These are phyloP conservation scores for Clytia hemisphaerica DNA, from an alignment of 30 jellyfish, hydroid and myxozoan genomes.

Conservation along the genomic window DNA sequence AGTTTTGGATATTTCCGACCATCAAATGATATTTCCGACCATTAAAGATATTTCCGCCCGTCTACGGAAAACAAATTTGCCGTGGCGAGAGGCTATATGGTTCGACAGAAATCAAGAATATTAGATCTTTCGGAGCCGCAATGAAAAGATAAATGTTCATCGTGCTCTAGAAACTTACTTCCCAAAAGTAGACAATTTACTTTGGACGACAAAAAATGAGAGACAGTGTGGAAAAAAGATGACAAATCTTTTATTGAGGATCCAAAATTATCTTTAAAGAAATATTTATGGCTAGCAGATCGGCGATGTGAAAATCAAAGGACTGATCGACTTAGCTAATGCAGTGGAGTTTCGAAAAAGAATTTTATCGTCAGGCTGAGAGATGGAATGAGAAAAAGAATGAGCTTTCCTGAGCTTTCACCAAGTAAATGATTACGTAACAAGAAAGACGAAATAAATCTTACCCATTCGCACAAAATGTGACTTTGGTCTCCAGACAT, in stretches of 20 bases:
- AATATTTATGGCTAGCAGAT: conserved; percentile 7
- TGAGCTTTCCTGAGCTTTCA: conserved; percentile 19
- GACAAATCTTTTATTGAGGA: background rate
- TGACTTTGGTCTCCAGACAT: conserved; percentile 53
- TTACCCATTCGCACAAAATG: conserved; percentile 13
- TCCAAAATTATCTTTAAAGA: background rate
- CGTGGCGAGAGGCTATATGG: conserved; percentile 21
- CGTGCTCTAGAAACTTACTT: conserved; percentile 9
- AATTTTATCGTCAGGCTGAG: background rate
- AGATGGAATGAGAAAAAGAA: conserved; percentile 16
- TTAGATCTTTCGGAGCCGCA: conserved; percentile 39
- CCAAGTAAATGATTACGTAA: conserved; percentile 4
- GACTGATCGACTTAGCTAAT: conserved; percentile 21
- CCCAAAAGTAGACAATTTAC: conserved; percentile 11
- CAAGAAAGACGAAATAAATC: conserved; percentile 22
- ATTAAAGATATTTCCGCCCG: too few relatives aligned
- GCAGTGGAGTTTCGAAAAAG: conserved; percentile 21
- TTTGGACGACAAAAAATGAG: conserved; percentile 33
- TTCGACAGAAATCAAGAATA: conserved; percentile 4
- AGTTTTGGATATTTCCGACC: too few relatives aligned
- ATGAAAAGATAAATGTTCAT: conserved; percentile 11
- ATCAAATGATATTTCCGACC: too few relatives aligned
- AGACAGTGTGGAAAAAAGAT: conserved; percentile 27
- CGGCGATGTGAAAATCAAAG: conserved; percentile 34
- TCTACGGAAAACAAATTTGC: too few relatives aligned